Base-by-base conservation (phyloP, 2,888 invertebrate species). In the Caradrina clavipalpis region DNA sequence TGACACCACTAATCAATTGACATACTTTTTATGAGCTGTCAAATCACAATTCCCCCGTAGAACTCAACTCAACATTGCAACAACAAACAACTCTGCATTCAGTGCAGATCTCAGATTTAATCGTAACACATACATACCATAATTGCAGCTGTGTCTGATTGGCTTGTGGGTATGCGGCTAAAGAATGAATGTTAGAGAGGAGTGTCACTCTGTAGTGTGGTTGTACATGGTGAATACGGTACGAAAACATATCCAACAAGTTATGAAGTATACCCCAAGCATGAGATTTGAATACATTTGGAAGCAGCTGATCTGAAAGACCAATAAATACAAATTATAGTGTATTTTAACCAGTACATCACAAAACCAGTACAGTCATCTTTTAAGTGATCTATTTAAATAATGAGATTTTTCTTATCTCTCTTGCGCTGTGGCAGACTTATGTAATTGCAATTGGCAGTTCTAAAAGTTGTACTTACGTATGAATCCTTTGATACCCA, bases 251-350 rank as follows among this genome's bases (percentile, higher is more conserved):
- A 93, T 99, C 99, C 87, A 99, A 92, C 49, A 99, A 94, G 0
- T 99, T 99, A 90, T 99, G 99, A n/a, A 99, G 96, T 66, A 99
- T 99, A 26, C 98, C 98, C 99, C 99, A 99, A 0, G 99, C 98
- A 85, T 99, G 98, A 17, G 98, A 98, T 91, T 98, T 98, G 89
- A 98, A 98, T 50, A 99, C 99, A 35, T 98, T 98, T 0, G 99
- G 99, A 79, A 99, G 93, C 54, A 99, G 93, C 93, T 99, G 99
- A 89, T 97, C 98, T 98, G 90, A 75, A 87, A 80, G 35, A 49
- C 61, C 58, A 60, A 69, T n/a, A 35, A 19, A 53, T n/a, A 55
- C 50, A 49, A 49, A 35, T 19, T n/a, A 50, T 19, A 60, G 45
- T 17, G 6, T 45, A 15, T 45, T 17, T 39, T 39, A 39, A 39